A percentile compares a stretch with the other conserved stretches of the same genome.
phyloP scores from a whole-genome alignment of 2,113 vertebrate genomes.

The Machaerirhynchus nigripectus region DNA sequence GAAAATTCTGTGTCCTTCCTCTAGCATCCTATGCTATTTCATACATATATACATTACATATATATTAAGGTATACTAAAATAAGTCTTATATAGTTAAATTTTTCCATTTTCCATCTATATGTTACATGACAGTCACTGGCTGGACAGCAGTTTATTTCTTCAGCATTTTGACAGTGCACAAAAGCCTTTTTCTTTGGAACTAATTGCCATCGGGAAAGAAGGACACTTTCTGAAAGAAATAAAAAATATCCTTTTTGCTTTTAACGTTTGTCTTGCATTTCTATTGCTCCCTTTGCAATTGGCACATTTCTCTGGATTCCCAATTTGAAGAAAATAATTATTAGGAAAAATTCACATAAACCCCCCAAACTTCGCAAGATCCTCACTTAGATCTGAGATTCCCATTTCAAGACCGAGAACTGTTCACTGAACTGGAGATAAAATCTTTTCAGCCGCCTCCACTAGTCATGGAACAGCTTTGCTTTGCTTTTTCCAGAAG shows the following conservation, averaged over 20 bases:
- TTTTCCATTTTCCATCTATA: background rate
- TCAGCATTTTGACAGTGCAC: background rate
- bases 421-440: background rate
- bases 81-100: background rate
- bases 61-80: background rate
- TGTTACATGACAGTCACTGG: background rate
- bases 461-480: background rate
- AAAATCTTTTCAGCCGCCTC: background rate
- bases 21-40: background rate
- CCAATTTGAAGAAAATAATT: background rate
- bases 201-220: background rate
- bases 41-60: background rate
- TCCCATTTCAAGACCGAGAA: background rate
- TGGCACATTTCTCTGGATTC: background rate
- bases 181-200: background rate
- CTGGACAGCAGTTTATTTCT: background rate
- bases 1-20: background rate
- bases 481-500: background rate
- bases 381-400: background rate
- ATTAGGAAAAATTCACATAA: background rate
- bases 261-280: background rate
- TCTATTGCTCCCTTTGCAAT: background rate
- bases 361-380: background rate
- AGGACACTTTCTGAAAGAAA: background rate
- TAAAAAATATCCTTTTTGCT: background rate